Evolutionary conservation across 1,140 invertebrate species (phyloP), one percentile per base, ranked within the genome.

Genomic region (Calliphora vicina): DNA sequence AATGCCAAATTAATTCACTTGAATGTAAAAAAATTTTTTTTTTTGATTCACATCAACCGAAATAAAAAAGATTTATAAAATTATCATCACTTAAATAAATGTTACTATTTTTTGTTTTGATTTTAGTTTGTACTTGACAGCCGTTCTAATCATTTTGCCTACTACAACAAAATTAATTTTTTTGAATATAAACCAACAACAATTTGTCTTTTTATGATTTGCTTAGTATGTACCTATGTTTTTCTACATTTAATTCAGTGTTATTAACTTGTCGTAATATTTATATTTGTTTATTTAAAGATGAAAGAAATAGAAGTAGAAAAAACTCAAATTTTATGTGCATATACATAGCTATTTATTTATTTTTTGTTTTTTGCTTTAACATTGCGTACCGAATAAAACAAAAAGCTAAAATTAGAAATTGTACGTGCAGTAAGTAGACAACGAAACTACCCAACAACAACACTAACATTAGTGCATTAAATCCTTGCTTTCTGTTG

Each of bases 1-100:
- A 67, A 67, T 67, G 61, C 61, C 23, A 67, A 67, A 67, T 67
- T 67, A 67, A 67, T 67, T 67, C 61, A 67, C 61, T 25, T 67
- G 61, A 23, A 20, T 23, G 10, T 23, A 67, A 67, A 67, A 57
- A 6, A 67, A 67, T 23, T 57, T 57, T 6, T 57, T 57, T 57
- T 17, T 57, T 57, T 57, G 6, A 17, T n/a, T 17, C 35, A 35
- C 35, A 35, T 35, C 17, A 57, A 57, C 15, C 50, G 12, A 5
- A 57, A 57, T 57, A 57, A 35, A 57, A 57, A 67, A 67, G 61
- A 20, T 67, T 67, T 67, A 67, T 67, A 20, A 67, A 67, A 67
- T 67, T 67, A 67, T 67, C 61, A 67, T 67, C 61, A 67, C 20
- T 67, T 67, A 10, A 57, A 57, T 57, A 57, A 57, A n/a, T 57